phyloP scores from a whole-genome alignment of 2,113 vertebrate species.

The Plecotus auritus region DNA sequence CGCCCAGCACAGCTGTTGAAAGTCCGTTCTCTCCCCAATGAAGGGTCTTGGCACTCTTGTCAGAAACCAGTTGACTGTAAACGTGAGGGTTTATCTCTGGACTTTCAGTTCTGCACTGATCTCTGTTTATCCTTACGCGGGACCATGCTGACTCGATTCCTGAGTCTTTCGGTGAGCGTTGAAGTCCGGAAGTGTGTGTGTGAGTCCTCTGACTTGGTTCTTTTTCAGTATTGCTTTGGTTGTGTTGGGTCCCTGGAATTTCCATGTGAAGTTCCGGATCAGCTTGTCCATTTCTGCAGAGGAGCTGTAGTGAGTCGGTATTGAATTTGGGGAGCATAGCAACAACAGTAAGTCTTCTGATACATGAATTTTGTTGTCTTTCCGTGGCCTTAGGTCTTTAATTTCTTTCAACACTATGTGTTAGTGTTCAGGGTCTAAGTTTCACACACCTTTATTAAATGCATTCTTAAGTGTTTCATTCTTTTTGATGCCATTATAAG shows the following conservation, averaged over 20 bases:
- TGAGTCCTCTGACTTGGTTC: background rate
- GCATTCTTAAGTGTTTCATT: background rate
- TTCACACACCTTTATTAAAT: background rate
- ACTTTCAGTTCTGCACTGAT: too few relatives aligned
- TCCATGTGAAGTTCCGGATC: background rate
- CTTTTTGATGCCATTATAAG: background rate
- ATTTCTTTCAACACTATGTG: background rate
- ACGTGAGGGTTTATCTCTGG: too few relatives aligned
- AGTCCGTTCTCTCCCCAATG: background rate
- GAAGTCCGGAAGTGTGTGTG: background rate
- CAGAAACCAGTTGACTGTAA: too few relatives aligned
- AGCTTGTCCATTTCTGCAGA: background rate
- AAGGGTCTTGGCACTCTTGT: background rate
- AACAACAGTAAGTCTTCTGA: background rate
- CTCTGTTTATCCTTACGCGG: too few relatives aligned
- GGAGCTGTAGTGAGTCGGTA: too few relatives aligned
- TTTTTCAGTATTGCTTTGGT: background rate
- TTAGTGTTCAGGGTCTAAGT: background rate
- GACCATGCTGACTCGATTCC: background rate
- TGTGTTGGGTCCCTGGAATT: background rate
- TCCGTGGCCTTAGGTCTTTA: background rate
- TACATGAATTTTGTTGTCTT: background rate
- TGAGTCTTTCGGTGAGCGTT: background rate
- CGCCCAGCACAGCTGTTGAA: background rate
- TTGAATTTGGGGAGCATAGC: background rate